These are phyloP conservation scores for Blomia tropicalis DNA, from an alignment of 2,888 invertebrate genomes.

Conservation along the genomic window DNA sequence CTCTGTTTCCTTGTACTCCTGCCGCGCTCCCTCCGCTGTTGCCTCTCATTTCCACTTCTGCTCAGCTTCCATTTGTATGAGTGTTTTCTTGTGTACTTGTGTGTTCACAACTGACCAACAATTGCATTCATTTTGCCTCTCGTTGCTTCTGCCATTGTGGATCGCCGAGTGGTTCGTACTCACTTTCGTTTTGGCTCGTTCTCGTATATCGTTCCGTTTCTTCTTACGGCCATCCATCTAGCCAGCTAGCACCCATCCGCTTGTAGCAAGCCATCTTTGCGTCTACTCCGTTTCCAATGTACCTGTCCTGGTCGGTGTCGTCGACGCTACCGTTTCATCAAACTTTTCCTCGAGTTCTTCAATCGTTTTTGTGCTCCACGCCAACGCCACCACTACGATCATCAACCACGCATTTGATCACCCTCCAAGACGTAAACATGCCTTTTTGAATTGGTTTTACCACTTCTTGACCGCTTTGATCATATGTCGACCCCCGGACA, in stretches of 20 bases:
- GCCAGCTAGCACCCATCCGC: neutral
- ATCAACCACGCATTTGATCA: neutral
- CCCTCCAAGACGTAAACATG: neutral
- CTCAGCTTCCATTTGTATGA: too few relatives aligned
- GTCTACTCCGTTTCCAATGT: neutral
- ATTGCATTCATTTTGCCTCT: neutral
- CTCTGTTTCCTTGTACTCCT: neutral
- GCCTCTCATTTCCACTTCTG: neutral
- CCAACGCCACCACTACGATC: neutral
- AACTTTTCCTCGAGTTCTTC: neutral
- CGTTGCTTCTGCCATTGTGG: neutral
- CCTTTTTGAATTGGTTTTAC: neutral
- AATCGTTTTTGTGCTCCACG: neutral
- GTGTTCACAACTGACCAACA: too few relatives aligned
- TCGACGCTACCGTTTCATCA: neutral
- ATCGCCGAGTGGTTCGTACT: too few relatives aligned
- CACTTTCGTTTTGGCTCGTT: too few relatives aligned
- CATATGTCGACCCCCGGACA: neutral
- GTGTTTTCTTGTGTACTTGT: too few relatives aligned
- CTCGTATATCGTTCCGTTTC: too few relatives aligned
- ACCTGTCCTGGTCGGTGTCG: neutral
- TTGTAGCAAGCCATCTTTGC: neutral
- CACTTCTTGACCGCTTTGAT: neutral
- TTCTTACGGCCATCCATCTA: neutral
- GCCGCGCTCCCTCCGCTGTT: neutral